Base-by-base conservation (phyloP, 2,888 invertebrate genomes). In the Limenitis camilla region DNA sequence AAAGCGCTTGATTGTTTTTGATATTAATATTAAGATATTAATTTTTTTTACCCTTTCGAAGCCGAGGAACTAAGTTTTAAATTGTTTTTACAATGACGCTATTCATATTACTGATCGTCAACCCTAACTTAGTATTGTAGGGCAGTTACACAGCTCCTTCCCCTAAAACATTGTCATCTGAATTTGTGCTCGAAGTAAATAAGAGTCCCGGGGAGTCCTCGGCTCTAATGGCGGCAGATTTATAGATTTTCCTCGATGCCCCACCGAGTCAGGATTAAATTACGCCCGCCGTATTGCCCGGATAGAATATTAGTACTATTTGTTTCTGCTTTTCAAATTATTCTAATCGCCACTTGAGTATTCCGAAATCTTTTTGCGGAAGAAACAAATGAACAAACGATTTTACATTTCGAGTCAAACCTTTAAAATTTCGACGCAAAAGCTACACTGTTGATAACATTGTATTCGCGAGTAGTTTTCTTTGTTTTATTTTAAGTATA, bases 161-260 rank as follows among this genome's bases (percentile, higher is more conserved):
- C 86, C 87, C 86, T 82, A 86, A 85, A 87, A 87, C 87, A 87
- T 87, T 87, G 87, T 87, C 87, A 87, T 87, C 87, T 86, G 84
- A 87, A 86, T 86, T 87, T 83, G 86, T 84, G 86, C 84, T 77
- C 84, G 83, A 75, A 85, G 86, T 86, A 86, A 87, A 86, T 87
- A 87, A 85, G 85, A 86, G 81, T 86, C 83, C 83, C 72, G 82
- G 85, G 85, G 85, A 83, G 84, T 78, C 72, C 70, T 65, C 61
- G 66, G 63, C 69, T 78, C 78, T 86, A 87, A 87, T 87, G 86
- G 86, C 81, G 84, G 86, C 83, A 87, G 86, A 87, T 87, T 87
- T 87, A 87, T 87, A 87, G 86, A 87, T 87, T 87, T 86, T 82
- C 83, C 78, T 76, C 75, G 78, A 81, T 79, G 79, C 72, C 81